Evolutionary conservation across 2,797 vertebrate species (phyloP).

Genomic region (Sebastes steindachneri): DNA sequence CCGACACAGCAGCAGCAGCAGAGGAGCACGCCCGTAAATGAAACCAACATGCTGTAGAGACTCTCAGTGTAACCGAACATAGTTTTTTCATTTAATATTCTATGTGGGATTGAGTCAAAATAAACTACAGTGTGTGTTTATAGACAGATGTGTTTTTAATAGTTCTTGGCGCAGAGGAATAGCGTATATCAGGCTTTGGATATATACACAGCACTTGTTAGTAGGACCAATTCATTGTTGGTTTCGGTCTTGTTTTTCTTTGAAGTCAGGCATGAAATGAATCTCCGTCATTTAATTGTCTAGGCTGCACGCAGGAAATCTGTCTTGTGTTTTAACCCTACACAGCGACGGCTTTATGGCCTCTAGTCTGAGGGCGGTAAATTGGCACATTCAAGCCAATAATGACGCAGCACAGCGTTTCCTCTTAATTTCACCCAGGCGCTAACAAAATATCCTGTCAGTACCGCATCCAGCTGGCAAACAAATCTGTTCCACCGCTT

Average conservation of each 20-base stretch:
- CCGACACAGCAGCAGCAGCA: no score
- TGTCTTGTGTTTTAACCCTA: background rate
- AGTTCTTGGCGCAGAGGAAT: background rate
- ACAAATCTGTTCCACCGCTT: background rate
- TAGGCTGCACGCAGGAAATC: background rate
- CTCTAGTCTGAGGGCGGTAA: background rate
- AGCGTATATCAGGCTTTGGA: background rate
- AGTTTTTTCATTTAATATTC: background rate
- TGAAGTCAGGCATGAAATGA: background rate
- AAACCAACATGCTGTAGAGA: no score
- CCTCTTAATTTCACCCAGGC: background rate
- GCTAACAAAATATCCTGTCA: background rate
- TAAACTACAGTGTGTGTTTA: background rate
- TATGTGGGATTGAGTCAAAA: background rate
- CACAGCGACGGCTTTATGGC: background rate
- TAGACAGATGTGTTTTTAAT: background rate
- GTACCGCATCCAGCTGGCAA: background rate
- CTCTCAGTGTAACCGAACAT: no score
- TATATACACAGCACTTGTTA: background rate
- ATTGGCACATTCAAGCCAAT: background rate
- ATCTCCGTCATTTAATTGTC: background rate
- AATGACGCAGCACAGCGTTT: background rate
- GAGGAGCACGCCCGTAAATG: no score
- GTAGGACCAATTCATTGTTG: background rate
- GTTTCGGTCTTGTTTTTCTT: background rate